Evolutionary conservation across 2,797 vertebrate genomes (phyloP), one percentile per base, ranked within the genome.

Genomic region (Anomalospiza imberbis): DNA sequence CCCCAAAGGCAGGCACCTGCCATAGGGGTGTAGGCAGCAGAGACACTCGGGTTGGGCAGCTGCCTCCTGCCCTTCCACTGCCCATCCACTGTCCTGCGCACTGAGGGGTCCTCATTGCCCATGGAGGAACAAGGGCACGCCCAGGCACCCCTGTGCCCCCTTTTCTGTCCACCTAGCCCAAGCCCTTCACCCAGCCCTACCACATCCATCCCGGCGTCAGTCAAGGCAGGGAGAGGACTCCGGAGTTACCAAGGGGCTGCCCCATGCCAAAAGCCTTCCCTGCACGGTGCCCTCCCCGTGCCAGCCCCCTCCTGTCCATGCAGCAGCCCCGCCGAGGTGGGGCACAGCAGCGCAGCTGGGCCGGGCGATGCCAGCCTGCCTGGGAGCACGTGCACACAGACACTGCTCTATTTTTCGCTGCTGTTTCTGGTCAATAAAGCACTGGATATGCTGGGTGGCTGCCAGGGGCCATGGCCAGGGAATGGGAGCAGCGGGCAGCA

Each of bases 381-480:
- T 1, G 1, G 28, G 45, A 80, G 29, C 0, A 0, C 0, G 8
- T 62, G 74, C 73, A 73, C 63, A 42, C 0, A 1, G 57, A 53
- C 4, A 2, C 34, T 2, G 72, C 85, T 96, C 94, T 94, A 81
- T 61, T 91, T 91, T 71, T 71, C 0, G 11, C 85, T 92, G 85
- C 85, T 89, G 34, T 92, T 94, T 93, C 78, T 95, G 93, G 72
- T 95, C 94, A 96, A 96, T 96, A 96, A 96, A 96, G 54, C 11
- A 66, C 75, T 95, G 93, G 93, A 95, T 80, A 85, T 68, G 82
- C 89, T 2, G 2, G 36, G 65, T 0, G 12, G 60, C 45, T 83
- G 76, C 36, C 55, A 82, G 70, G 34, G 34, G 22, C 42, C 0
- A 0, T 32, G 53, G 29, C 44, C 0, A 6, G 38, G 42, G 47